phyloP scores from a whole-genome alignment of 2,113 vertebrate species.

The Puntigrus tetrazona region DNA sequence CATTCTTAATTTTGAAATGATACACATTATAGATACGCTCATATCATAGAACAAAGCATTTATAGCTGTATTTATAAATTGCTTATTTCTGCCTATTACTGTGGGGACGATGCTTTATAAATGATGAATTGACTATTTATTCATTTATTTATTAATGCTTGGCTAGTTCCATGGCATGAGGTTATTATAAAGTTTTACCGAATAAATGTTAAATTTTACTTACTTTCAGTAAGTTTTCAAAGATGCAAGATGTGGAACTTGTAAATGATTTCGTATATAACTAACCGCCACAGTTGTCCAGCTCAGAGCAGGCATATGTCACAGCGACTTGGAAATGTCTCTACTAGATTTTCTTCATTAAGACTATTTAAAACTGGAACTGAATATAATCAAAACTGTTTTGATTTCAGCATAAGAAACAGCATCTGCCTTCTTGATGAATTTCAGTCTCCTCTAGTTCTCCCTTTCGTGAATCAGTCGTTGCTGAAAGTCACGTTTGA shows the following conservation, averaged over 20 bases:
- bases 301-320: not conserved
- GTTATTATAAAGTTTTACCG: too few species aligned
- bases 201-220: not conserved
- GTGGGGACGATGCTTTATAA: too few species aligned
- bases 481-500: conserved; percentile 16
- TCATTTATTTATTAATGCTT: too few species aligned
- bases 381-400: conserved; percentile 7
- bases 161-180: too few species aligned
- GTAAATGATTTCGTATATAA: conserved; percentile 71
- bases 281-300: conserved; percentile 64
- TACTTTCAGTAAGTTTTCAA: not conserved
- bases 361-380: not conserved
- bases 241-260: conserved; percentile 59
- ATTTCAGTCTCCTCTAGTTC: not conserved
- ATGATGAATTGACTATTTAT: too few species aligned
- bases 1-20: too few species aligned
- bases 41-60: too few species aligned
- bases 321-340: not conserved
- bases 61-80: too few species aligned
- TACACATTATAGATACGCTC: too few species aligned
- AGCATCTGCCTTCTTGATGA: not conserved
- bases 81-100: too few species aligned
- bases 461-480: not conserved
- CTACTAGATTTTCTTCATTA: not conserved
- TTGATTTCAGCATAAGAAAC: not conserved